phyloP scores from a whole-genome alignment of 1,140 invertebrate genomes.

The Pseudomyrmex concolor region DNA sequence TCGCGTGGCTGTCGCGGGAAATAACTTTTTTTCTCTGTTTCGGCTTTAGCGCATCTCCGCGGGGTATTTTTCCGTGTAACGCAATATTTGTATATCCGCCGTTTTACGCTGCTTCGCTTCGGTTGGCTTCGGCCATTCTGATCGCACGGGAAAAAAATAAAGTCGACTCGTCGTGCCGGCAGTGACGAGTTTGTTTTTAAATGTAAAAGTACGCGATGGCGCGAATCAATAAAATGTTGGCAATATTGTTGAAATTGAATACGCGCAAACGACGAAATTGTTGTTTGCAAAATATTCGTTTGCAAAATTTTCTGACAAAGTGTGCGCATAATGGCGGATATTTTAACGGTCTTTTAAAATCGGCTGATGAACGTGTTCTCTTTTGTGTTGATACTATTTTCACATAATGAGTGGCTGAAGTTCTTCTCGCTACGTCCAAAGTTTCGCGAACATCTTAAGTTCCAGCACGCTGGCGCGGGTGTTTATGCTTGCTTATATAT shows the following conservation, averaged over 20 bases:
- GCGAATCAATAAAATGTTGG: conserved; percentile 12
- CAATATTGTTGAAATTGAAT: background rate
- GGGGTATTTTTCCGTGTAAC: conserved; percentile 55
- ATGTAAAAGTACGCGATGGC: background rate
- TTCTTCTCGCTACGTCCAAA: conserved; percentile 7
- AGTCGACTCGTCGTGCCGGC: background rate
- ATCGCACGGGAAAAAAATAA: conserved; percentile 33
- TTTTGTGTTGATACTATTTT: conserved; percentile 33
- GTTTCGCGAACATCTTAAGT: conserved; percentile 46
- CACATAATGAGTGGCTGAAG: conserved; percentile 35
- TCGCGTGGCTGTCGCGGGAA: conserved; percentile 29
- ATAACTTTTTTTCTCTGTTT: conserved; percentile 30
- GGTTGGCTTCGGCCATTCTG: conserved; percentile 24
- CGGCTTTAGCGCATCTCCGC: conserved; percentile 43
- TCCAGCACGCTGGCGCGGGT: conserved; percentile 13
- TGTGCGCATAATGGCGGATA: background rate
- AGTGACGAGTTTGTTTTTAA: conserved; percentile 26
- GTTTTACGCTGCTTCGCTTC: conserved; percentile 49
- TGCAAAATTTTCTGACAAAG: conserved; percentile 1
- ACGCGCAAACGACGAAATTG: no score
- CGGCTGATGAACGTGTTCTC: conserved; percentile 33
- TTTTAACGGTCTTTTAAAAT: conserved; percentile 3
- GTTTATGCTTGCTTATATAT: conserved; percentile 17
- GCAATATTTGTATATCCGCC: conserved; percentile 53
- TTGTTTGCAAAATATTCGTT: no score